Base-by-base conservation (phyloP, 2,797 vertebrate genomes). In the Champsocephalus gunnari region DNA sequence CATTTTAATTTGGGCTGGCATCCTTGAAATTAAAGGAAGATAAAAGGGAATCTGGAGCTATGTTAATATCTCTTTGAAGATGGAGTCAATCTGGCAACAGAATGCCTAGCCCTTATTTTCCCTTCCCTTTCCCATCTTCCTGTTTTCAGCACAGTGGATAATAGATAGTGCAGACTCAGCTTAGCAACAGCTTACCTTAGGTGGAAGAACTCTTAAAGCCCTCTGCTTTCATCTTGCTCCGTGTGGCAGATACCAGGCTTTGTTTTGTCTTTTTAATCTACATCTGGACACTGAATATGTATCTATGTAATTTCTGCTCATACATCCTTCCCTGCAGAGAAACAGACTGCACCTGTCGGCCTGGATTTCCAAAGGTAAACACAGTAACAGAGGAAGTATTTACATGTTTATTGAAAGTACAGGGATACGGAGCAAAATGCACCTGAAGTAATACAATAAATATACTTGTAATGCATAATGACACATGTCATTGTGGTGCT, bases 31-130 rank as follows among this genome's bases (percentile, higher is more conserved):
- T 88, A 92, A 85, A 83, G 81, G 58, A 77, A 92, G 92, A 94
- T 93, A 91, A 94, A 94, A 93, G 88, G 87, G 82, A 88, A 91
- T 89, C 81, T 73, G 84, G 73, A 9, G 58, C 82, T 90, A 87
- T 94, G 92, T 88, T 94, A 92, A 94, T 92, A 91, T 93, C 87
- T 90, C 91, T 95, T 94, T 94, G 94, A 94, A 93, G 93, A 94
- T 82, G 79, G 82, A 93, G 90, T 94, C 89, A 88, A 91, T 87
- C 88, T 94, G 90, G 88, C 87, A 89, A 79, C 84, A 88, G 89
- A 90, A 89, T 88, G 81, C 88, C 86, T 19, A 66, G 81, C 48
- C 77, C 79, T 81, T 87, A 83, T 88, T 90, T 88, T 88, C 75
- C 56, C 74, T 86, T 85, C 77, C 83, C 73, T 77, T 81, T 81